Conservation (phyloP, 1,140 invertebrate species). For the Gyrodactylus bullatarudis region DNA sequence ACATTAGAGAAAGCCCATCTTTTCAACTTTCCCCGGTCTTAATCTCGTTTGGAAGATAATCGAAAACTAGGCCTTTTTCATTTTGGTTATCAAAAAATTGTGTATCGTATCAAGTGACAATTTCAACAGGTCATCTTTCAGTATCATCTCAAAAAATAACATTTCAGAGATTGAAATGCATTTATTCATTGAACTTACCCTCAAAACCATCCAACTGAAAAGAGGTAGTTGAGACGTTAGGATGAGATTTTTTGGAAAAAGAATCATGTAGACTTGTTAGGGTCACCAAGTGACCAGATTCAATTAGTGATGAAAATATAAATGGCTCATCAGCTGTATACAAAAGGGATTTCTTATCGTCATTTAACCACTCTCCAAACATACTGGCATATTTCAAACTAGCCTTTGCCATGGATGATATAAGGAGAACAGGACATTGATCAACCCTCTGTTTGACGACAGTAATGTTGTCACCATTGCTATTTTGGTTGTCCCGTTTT, state of each 20-base stretch:
- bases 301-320: neutral
- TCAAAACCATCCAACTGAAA: neutral
- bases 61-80: too few species aligned
- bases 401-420: neutral
- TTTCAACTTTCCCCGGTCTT: too few species aligned
- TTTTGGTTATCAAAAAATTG: too few species aligned
- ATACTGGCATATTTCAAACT: constrained; percentile 2
- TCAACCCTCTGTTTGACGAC: neutral
- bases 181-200: too few species aligned
- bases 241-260: neutral
- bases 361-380: neutral
- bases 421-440: neutral
- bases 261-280: neutral
- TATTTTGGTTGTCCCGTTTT: neutral
- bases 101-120: too few species aligned
- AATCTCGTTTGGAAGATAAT: too few species aligned
- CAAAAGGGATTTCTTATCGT: neutral
- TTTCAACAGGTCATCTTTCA: too few species aligned
- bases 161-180: too few species aligned
- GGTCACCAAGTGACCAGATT: neutral
- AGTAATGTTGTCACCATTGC: neutral
- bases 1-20: too few species aligned
- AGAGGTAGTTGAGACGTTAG: neutral
- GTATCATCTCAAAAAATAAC: too few species aligned
- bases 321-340: constrained; percentile 2